Percentiles rank a stretch among this genome's conserved stretches.
phyloP scores from a whole-genome alignment of 2,797 vertebrate species.

The Brachymystax lenok region DNA sequence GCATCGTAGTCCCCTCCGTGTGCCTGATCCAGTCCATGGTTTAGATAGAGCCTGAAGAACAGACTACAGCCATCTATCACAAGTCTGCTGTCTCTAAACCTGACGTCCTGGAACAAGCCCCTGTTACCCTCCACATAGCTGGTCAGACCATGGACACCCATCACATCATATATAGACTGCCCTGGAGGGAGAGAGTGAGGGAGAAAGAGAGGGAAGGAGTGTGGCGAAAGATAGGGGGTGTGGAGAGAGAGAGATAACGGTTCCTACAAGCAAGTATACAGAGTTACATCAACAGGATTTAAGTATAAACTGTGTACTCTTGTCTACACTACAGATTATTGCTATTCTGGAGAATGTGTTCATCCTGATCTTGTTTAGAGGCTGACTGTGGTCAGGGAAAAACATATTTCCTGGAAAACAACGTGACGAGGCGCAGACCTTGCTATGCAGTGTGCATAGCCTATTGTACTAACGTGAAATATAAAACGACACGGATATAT shows the following conservation, averaged over 20 bases:
- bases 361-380: too few species aligned
- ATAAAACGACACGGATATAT: not conserved
- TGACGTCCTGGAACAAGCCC: slow-evolving; percentile 80
- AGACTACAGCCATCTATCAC: slow-evolving; percentile 92
- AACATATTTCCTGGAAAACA: too few species aligned
- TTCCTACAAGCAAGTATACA: too few species aligned
- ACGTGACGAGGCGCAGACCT: not conserved
- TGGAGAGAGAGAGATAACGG: too few species aligned
- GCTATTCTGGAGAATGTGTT: too few species aligned
- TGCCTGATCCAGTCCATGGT: slow-evolving; percentile 76
- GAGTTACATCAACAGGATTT: too few species aligned
- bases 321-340: too few species aligned
- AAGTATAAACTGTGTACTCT: too few species aligned
- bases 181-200: slow-evolving; percentile 17
- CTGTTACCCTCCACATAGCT: slow-evolving; percentile 83
- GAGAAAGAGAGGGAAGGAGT: not conserved
- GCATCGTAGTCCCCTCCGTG: slow-evolving; percentile 89
- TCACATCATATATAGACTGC: slow-evolving; percentile 72
- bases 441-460: not conserved
- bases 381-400: too few species aligned
- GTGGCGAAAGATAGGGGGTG: too few species aligned
- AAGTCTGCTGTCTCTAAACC: slow-evolving; percentile 81
- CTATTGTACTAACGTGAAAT: not conserved
- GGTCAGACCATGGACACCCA: slow-evolving; percentile 90
- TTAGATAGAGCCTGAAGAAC: slow-evolving; percentile 85